Evolutionary conservation across 2,888 invertebrate genomes (phyloP), one percentile per base, ranked within the genome.

Genomic region (Meghimatium bilineatum): DNA sequence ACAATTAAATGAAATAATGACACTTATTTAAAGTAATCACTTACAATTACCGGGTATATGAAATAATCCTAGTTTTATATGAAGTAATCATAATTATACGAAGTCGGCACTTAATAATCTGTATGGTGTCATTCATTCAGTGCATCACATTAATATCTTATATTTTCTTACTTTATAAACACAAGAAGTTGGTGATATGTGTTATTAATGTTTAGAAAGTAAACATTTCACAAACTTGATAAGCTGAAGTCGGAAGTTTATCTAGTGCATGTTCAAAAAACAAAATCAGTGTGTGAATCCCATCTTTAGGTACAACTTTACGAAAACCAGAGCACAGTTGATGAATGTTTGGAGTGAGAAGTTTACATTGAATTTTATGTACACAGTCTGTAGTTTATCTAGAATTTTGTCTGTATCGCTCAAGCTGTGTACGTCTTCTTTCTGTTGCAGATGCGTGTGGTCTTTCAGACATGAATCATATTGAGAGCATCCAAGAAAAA

Each of bases 401-500:
- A 8, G 23, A 23, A 0, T 63, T 14, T 12, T 66, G n/a, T 29
- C 3, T 29, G n/a, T 5, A 63, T 29, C 10, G 3, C 3, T 63
- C 1, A 14, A n/a, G 29, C n/a, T 14, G 14, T 63, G n/a, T 63
- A 63, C 5, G 5, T 29, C 12, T 12, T 66, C n/a, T 32, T 66
- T 66, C 6, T 66, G 34, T 87, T 93, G 94, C 96, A 99, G 99
- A 99, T 95, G 98, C 98, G 67, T 98, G 98, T 93, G 99, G 98
- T 71, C 94, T 99, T 88, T 97, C 98, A 88, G 98, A 99, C 95
- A 96, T 97, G 82, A 96, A 96, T 78, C 98, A 98, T 94, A 97
- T 99, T 94, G 99, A 99, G 94, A 96, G 97, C 90, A 96, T 99
- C 87, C 99, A 99, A 94, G 99, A 99, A 93, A 99, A 99, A 94